Evolutionary conservation across 2,797 vertebrate genomes (phyloP).

Genomic region (Sebastes nivosus): DNA sequence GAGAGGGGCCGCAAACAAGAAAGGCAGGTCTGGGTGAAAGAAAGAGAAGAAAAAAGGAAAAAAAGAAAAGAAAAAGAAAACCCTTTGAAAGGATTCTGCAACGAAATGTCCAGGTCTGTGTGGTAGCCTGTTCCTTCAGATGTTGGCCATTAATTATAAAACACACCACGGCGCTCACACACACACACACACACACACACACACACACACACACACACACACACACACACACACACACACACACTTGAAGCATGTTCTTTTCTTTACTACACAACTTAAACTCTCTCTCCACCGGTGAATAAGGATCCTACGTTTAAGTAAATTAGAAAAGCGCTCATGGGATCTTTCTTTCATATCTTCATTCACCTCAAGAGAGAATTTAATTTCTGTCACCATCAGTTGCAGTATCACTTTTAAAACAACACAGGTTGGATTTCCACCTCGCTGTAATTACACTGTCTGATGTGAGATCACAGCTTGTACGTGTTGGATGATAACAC

Average conservation of each 20-base stretch:
- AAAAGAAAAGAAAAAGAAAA: constrained; percentile 16
- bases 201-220: background rate
- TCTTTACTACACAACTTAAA: background rate
- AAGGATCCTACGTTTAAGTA: background rate
- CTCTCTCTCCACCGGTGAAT: background rate
- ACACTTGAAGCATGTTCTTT: background rate
- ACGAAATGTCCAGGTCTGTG: constrained; percentile 56
- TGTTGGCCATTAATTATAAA: constrained; percentile 48
- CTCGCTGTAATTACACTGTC: constrained; percentile 7
- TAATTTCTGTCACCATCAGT: background rate
- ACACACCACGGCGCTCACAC: background rate
- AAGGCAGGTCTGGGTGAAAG: constrained; percentile 59
- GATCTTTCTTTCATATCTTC: background rate
- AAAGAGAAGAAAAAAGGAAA: constrained; percentile 50
- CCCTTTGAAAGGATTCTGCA: constrained; percentile 50
- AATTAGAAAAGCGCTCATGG: constrained; percentile 2
- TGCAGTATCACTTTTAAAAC: constrained; percentile 11
- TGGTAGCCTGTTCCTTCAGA: constrained; percentile 41
- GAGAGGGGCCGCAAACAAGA: constrained; percentile 67
- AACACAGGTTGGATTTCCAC: constrained; percentile 4
- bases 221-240: background rate
- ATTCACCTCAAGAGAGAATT: background rate
- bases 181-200: background rate
- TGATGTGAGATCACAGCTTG: constrained; percentile 38
- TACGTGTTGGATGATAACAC: constrained; percentile 22